These are phyloP conservation scores for Brachionus sp. DNA, from an alignment of 1,140 invertebrate genomes.

Conservation along the genomic window DNA sequence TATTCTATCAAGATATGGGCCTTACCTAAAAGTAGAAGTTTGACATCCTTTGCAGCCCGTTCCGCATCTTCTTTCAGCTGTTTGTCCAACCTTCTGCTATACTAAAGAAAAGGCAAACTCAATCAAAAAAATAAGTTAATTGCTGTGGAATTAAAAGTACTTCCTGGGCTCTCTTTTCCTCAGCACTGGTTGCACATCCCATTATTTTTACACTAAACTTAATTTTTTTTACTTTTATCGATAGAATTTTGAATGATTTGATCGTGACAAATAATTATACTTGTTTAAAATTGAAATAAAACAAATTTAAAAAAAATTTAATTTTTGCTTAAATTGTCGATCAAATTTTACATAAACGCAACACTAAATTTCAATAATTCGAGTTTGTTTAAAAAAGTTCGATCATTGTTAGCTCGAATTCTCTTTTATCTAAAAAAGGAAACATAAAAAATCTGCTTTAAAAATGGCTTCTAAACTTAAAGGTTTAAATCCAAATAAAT, in stretches of 20 bases:
- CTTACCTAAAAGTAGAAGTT: constrained; percentile 90
- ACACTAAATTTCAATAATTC: background rate
- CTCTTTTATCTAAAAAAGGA: background rate
- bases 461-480: background rate
- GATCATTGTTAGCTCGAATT: background rate
- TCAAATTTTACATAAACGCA: constrained; percentile 1
- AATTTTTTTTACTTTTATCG: constrained; percentile 29
- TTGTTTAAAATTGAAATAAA: background rate
- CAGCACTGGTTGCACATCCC: constrained; percentile 46
- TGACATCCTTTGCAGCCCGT: constrained; percentile 98
- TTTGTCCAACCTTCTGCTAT: constrained; percentile 97
- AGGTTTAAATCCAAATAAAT: background rate
- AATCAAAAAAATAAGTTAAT: background rate
- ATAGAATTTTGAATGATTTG: constrained; percentile 15
- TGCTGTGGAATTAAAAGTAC: too few relatives aligned
- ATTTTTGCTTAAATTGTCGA: background rate
- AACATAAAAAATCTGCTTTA: background rate
- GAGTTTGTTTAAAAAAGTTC: background rate
- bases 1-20: background rate
- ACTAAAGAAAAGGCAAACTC: too few relatives aligned
- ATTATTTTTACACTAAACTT: constrained; percentile 31
- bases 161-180: constrained; percentile 45
- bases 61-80: constrained; percentile 98
- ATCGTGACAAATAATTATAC: background rate
- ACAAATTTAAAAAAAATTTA: background rate